Base-by-base conservation (phyloP, 2,888 invertebrate genomes). In the Lucinisca nassula region DNA sequence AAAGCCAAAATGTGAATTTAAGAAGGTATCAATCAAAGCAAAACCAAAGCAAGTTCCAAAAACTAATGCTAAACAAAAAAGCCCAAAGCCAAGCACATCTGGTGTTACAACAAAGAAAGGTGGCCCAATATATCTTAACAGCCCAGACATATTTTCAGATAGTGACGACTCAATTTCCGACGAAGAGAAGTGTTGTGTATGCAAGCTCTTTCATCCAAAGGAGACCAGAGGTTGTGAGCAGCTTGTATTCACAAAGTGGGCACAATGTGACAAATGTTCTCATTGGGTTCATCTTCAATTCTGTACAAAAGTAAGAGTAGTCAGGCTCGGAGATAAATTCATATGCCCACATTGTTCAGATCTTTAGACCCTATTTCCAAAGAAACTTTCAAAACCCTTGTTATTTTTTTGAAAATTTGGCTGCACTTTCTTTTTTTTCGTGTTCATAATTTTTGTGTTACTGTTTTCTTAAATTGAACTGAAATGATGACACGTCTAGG, bases 211-310 rank as follows among this genome's bases (percentile, higher is more conserved):
- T 30, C 49, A 61, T 12, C 79, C 79, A 49, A 37, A 38, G 30
- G 72, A 45, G 30, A 17, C 73, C 30, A 37, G 1, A n/a, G 73
- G 35, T n/a, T 58, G 78, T 32, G 30, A 21, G 3, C 35, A n/a
- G n/a, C 17, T 79, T 35, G n/a, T 61, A n/a, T 75, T 84, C 51
- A 76, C 80, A 24, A 80, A 80, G 24, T 80, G 80, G 84, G 84
- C 38, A 12, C 24, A 79, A 55, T 84, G 75, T 76, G 70, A 79
- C n/a, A 21, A 51, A 8, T 84, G 80, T 27, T 0, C 21, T 14
- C 84, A 84, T 32, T 84, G 76, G 85, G 77, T 67, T 2, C 78
- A 85, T 49, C 35, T 85, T 17, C 12, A 27, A n/a, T 78, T 24
- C 24, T 81, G 81, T 24, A 38, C 78, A 14, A 38, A 55, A 21